Evolutionary conservation across 2,888 invertebrate species (phyloP), one percentile per base, ranked within the genome.

Genomic region (Drosophila quasianomalipes): DNA sequence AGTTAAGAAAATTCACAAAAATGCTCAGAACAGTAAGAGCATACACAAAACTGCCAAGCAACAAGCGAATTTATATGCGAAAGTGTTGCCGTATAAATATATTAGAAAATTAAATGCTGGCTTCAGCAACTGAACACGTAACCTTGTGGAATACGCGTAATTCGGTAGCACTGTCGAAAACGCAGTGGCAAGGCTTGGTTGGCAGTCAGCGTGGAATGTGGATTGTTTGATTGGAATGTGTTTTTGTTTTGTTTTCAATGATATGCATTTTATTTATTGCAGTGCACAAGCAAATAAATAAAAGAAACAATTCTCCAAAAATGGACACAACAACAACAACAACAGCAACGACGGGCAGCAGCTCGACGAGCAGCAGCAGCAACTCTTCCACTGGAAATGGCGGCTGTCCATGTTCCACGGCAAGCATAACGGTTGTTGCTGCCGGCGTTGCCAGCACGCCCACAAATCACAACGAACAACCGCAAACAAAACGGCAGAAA

Each of bases 401-500:
- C 71, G 74, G 51, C 10, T 90, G 90, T 26, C 65, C 83, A 14
- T 73, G 76, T 22, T 53, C 63, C 12, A 69, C 61, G 49, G 53
- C 26, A 19, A 60, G 30, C 41, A 37, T 28, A n/a, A 62, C 57
- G 26, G 47, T 47, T 47, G 47, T 47, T 26, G 63, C 47, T 52
- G 60, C 39, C 5, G 30, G 57, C n/a, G 33, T 39, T 35, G 35
- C 64, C 39, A 47, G 54, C 37, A 49, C 78, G 28, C 41, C 83
- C 31, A 57, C 70, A 57, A 57, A 76, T 52, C 81, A 81, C 92
- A 96, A 95, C 84, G 96, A 97, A 94, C 97, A 97, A 94, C 97
- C 97, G 82, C 96, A 96, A 87, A 97, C 97, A 93, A 97, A 97
- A 94, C 96, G 97, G 92, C 96, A 96, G 92, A 95, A 97, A 91